Base-by-base conservation (phyloP, 2,113 vertebrate species). In the Channa maculata region DNA sequence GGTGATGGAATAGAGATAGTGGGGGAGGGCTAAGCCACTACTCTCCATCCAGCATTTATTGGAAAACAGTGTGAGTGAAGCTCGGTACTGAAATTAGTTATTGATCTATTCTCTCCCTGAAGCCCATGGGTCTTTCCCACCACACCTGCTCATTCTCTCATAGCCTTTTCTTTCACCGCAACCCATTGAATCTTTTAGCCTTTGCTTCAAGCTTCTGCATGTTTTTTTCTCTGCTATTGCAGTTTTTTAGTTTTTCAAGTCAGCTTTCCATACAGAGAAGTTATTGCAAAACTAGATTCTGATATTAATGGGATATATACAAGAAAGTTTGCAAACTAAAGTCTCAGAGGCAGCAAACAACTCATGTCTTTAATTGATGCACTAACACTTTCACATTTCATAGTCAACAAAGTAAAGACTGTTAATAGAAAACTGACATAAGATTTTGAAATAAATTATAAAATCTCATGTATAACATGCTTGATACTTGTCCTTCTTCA, bases 1-100 rank as follows among this genome's bases (percentile, higher is more conserved):
- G 79, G 88, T 85, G 87, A 92, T 88, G 79, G 88, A 89, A 84
- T 58, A 71, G 82, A 91, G 89, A 86, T 89, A 85, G 88, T 73
- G 79, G 85, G 86, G 86, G 80, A 85, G 78, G 86, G 80, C 68
- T 77, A 75, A 92, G 80, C 86, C 90, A 88, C 80, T 74, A 59
- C 83, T 89, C 86, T 91, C 86, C 89, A 87, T 91, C 89, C 88
- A 91, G 86, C 85, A 84, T 91, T 91, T 92, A 93, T 93, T 93
- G 92, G 91, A 92, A 92, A 93, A 93, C 88, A 71, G 90, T 90
- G 89, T 80, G 66, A 90, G 89, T 92, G 88, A 87, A 92, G 91
- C 91, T 89, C 80, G 85, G 89, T 83, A 80, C 92, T 93, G 93
- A 93, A 93, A 94, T 94, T 90, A 94, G 92, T 93, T 94, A 94